Percentiles rank a stretch among this genome's conserved stretches.
Evolutionary conservation across 1,140 invertebrate species (phyloP).

Genomic region (Thrips palmi): DNA sequence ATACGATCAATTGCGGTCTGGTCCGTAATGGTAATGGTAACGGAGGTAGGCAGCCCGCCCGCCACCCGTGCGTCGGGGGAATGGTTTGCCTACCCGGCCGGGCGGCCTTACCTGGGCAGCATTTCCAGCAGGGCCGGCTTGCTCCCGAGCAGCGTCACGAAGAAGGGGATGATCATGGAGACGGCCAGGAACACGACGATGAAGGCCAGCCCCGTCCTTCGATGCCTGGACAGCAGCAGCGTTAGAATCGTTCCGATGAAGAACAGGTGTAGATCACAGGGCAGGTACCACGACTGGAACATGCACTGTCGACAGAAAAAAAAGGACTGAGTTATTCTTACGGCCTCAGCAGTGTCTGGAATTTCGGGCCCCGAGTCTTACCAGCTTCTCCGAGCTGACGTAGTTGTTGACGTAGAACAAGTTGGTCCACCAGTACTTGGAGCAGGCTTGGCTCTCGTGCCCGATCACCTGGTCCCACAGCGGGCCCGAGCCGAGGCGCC

Average conservation of each 20-base stretch:
- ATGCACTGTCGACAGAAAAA: conserved; percentile 23
- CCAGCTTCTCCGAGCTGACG: conserved; percentile 13
- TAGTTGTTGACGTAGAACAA: conserved; percentile 30
- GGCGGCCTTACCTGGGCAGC: no score
- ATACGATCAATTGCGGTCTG: no score
- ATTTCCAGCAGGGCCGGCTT: no score
- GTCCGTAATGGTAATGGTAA: no score
- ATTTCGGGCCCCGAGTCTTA: neutral
- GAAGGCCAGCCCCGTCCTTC: conserved; percentile 34
- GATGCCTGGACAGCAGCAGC: conserved; percentile 29
- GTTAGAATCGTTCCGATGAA: conserved; percentile 28
- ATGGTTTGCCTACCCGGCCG: no score
- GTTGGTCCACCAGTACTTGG: conserved; percentile 29
- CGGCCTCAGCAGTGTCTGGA: conserved; percentile 15
- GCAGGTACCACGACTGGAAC: conserved; percentile 36
- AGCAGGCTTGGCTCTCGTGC: conserved; percentile 17
- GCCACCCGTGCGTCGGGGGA: no score
- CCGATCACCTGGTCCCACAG: conserved; percentile 12
- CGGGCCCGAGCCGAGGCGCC: conserved; percentile 15
- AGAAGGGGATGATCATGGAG: conserved; percentile 37
- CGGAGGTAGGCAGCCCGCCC: no score
- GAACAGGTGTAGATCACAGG: conserved; percentile 34
- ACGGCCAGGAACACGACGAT: conserved; percentile 29
- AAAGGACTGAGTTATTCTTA: conserved; percentile 14
- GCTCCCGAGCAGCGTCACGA: no score